A percentile compares a stretch with the other conserved stretches of the same genome.
These are phyloP conservation scores for Chloropsis cyanopogon DNA, from an alignment of 2,113 vertebrate genomes.

Conservation along the genomic window DNA sequence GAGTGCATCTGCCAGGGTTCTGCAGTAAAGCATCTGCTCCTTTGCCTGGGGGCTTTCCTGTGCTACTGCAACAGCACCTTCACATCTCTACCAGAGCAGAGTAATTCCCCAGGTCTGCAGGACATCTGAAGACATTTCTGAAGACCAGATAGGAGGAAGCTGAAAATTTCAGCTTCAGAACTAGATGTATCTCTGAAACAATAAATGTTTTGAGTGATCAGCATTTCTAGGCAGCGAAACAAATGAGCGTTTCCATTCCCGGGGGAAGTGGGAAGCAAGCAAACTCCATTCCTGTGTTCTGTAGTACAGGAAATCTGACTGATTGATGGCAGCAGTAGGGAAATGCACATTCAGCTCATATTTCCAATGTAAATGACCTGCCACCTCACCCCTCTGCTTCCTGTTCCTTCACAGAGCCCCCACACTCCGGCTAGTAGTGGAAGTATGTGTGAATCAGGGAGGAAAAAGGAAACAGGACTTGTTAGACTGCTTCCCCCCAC, in stretches of 20 bases:
- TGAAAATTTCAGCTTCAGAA: neutral
- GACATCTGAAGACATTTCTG: neutral
- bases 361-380: conserved; percentile 46
- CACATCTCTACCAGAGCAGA: neutral
- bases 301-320: conserved; percentile 22
- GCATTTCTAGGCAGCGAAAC: conserved; percentile 41
- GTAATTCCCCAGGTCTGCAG: neutral
- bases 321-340: conserved; percentile 41
- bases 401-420: neutral
- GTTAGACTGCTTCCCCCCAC: neutral
- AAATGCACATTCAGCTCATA: conserved; percentile 53
- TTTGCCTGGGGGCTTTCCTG: neutral
- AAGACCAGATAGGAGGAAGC: neutral
- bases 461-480: neutral
- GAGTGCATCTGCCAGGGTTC: neutral
- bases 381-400: conserved; percentile 44
- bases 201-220: conserved; percentile 36
- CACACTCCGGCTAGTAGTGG: neutral
- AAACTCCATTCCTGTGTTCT: neutral
- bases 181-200: neutral
- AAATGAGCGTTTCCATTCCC: conserved; percentile 10
- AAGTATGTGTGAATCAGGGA: neutral
- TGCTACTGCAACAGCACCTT: neutral
- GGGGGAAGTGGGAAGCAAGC: conserved; percentile 19
- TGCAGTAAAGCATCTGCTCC: neutral